phyloP scores from a whole-genome alignment of 2,888 invertebrate species.

The Danaus chrysippus region DNA sequence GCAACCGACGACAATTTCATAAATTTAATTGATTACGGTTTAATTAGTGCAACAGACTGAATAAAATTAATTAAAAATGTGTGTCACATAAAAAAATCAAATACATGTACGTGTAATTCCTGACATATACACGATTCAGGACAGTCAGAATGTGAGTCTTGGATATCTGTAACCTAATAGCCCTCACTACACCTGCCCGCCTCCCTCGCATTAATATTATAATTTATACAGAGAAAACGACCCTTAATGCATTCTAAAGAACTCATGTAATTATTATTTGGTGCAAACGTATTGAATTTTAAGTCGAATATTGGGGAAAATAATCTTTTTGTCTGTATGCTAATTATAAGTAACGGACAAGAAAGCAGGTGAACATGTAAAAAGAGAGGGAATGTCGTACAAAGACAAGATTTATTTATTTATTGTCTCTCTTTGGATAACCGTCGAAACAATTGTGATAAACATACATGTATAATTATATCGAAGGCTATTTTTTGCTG shows the following conservation, averaged over 20 bases:
- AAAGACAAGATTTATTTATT: slow-evolving; percentile 35
- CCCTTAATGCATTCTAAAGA: slow-evolving; percentile 65
- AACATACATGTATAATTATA: too few species aligned
- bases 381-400: slow-evolving; percentile 60
- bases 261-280: slow-evolving; percentile 72
- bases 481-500: too few species aligned
- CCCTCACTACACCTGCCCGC: slow-evolving; percentile 52
- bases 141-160: slow-evolving; percentile 23
- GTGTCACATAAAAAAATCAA: not conserved
- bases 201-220: slow-evolving; percentile 62
- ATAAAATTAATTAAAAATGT: too few species aligned
- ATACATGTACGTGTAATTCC: slow-evolving; percentile 8
- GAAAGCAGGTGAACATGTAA: slow-evolving; percentile 60
- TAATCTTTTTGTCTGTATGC: slow-evolving; percentile 70
- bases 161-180: slow-evolving; percentile 57
- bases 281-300: slow-evolving; percentile 76
- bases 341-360: slow-evolving; percentile 59
- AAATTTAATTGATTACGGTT: not conserved
- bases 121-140: slow-evolving; percentile 19
- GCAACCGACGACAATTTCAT: not conserved
- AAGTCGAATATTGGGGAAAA: slow-evolving; percentile 54
- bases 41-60: too few species aligned
- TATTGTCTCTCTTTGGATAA: slow-evolving; percentile 23
- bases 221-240: slow-evolving; percentile 65
- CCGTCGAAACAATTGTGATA: not conserved